phyloP scores from a whole-genome alignment of 2,797 vertebrate genomes.

The Thripadectes ignobilis region DNA sequence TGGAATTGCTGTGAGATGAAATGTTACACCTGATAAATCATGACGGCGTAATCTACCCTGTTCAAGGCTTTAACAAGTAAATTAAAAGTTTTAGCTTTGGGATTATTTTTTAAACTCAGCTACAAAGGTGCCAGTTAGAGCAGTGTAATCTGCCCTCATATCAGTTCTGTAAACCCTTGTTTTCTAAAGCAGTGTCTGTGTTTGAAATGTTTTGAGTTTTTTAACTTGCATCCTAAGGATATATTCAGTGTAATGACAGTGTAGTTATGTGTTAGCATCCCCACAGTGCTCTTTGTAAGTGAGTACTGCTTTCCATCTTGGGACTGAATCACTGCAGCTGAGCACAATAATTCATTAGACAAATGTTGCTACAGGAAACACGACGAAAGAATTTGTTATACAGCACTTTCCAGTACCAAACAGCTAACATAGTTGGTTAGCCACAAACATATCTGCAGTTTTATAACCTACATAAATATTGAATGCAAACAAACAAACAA shows the following conservation, averaged over 20 bases:
- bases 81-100: neutral
- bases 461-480: neutral
- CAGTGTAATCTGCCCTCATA: fast-evolving
- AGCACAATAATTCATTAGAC: neutral
- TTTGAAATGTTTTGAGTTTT: neutral
- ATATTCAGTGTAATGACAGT: neutral
- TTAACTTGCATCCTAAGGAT: neutral
- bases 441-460: neutral
- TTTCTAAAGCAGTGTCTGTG: neutral
- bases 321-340: neutral
- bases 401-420: neutral
- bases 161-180: neutral
- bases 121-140: neutral
- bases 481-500: neutral
- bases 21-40: neutral
- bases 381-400: neutral
- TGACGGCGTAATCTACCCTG: neutral
- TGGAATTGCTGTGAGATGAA: neutral
- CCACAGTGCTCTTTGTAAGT: neutral
- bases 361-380: neutral
- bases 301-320: neutral
- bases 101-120: neutral
- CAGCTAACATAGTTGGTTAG: neutral
- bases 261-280: neutral
- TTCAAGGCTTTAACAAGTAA: neutral